phyloP scores from a whole-genome alignment of 2,113 vertebrate species.

The Cinclus cinclus region DNA sequence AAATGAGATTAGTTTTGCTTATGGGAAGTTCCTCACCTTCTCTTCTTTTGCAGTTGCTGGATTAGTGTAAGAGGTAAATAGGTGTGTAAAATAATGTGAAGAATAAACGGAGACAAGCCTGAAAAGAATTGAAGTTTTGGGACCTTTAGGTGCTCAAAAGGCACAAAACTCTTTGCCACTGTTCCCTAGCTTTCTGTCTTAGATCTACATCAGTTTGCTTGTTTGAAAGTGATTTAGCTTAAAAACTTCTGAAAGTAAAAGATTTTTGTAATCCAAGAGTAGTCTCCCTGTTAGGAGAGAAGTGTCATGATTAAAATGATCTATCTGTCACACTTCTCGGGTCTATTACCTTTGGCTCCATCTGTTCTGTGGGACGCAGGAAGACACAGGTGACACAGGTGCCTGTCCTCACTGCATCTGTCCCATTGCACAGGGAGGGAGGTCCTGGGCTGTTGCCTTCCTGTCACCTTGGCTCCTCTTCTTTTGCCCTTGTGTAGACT shows the following conservation, averaged over 20 bases:
- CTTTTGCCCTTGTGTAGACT: background rate
- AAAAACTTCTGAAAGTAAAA: background rate
- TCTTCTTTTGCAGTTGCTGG: background rate
- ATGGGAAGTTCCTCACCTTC: background rate
- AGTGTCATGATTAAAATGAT: background rate
- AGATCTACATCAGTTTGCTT: background rate
- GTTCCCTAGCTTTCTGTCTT: background rate
- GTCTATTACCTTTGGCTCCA: background rate
- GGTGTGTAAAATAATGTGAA: background rate
- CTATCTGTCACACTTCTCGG: background rate
- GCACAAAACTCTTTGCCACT: background rate
- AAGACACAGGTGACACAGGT: rapidly evolving
- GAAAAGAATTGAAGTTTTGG: background rate
- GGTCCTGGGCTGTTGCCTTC: rapidly evolving
- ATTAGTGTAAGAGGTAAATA: background rate
- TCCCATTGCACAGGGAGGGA: background rate
- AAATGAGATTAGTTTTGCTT: background rate
- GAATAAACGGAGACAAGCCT: background rate
- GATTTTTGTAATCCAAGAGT: background rate
- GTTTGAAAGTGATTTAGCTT: background rate
- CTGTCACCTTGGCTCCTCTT: background rate
- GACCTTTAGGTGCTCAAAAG: background rate
- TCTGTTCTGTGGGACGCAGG: rapidly evolving
- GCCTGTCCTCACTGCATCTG: background rate
- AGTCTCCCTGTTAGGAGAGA: background rate